Conservation (phyloP, 2,888 invertebrate species). For the Antheraea yamamai region DNA sequence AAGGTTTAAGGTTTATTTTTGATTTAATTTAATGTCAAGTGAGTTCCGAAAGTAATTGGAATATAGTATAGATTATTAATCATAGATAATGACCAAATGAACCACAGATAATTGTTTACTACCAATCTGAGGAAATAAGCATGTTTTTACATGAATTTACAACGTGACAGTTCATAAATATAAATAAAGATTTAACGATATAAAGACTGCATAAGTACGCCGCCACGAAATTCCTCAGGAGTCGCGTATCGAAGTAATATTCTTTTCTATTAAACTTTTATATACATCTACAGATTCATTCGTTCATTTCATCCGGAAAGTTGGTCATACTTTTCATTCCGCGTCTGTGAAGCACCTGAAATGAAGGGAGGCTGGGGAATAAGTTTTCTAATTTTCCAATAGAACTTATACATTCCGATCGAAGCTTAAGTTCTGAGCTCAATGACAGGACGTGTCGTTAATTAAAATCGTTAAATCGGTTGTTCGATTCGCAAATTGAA, state of each 20-base stretch:
- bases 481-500: constrained; percentile 20
- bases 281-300: constrained; percentile 30
- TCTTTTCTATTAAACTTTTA: constrained; percentile 45
- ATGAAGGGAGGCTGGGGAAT: constrained; percentile 37
- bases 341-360: constrained; percentile 51
- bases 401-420: constrained; percentile 66
- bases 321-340: constrained; percentile 59
- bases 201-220: not conserved
- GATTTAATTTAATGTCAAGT: too few species aligned
- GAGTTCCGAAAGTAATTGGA: too few species aligned
- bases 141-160: too few species aligned
- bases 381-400: constrained; percentile 78
- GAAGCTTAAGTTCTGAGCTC: constrained; percentile 33
- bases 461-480: constrained; percentile 39
- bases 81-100: too few species aligned
- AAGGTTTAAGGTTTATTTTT: too few species aligned
- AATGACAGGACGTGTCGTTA: constrained; percentile 41
- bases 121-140: too few species aligned
- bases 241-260: constrained; percentile 26
- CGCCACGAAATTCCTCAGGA: not conserved
- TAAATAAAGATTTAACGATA: not conserved
- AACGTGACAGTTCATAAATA: not conserved
- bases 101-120: too few species aligned
- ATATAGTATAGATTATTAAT: too few species aligned
- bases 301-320: constrained; percentile 58